Conservation (phyloP, 2,113 vertebrate genomes). For the Upupa epops region DNA sequence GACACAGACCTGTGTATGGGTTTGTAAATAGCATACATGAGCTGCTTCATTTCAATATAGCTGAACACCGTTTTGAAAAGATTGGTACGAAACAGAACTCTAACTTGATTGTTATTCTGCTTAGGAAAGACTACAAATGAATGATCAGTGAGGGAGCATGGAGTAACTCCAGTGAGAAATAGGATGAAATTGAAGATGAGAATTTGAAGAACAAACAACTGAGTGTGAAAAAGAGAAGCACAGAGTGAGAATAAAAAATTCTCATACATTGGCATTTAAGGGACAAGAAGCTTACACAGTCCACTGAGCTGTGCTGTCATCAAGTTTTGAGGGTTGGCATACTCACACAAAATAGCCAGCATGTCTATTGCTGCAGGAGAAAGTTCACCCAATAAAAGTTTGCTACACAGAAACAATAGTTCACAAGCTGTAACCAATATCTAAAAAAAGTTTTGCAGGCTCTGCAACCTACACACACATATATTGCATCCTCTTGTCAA, state of each 20-base stretch:
- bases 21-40: not conserved
- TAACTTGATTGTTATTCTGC: slow-evolving; percentile 13
- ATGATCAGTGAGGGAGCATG: not conserved
- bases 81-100: not conserved
- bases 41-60: slow-evolving; percentile 1
- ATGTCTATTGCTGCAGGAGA: not conserved
- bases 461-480: not conserved
- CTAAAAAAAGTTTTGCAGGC: not conserved
- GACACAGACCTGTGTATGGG: not conserved
- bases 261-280: not conserved
- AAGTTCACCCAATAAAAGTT: not conserved
- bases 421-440: not conserved
- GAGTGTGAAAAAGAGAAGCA: not conserved
- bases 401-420: not conserved
- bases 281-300: not conserved
- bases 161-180: not conserved
- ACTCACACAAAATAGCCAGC: not conserved
- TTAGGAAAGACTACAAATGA: slow-evolving; percentile 14
- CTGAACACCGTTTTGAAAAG: not conserved
- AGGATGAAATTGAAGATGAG: not conserved
- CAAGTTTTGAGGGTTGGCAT: not conserved
- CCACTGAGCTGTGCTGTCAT: not conserved
- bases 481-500: not conserved
- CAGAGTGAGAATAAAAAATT: not conserved
- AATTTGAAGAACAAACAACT: not conserved